phyloP scores from a whole-genome alignment of 2,888 invertebrate species.

The Troglohyphantes excavatus region DNA sequence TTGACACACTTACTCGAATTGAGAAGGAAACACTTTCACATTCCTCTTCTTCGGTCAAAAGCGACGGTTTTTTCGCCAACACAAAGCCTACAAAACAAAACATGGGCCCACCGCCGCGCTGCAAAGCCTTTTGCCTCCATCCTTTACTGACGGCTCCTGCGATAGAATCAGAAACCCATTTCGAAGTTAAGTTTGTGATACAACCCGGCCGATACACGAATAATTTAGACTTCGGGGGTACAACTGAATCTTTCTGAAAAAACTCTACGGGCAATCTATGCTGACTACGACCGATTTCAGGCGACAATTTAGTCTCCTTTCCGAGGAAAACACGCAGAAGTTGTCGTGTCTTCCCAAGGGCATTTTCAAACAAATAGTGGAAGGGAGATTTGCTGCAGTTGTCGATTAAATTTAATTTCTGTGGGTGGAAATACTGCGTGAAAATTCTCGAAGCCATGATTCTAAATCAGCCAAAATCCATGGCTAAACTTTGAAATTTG shows the following conservation, averaged over 20 bases:
- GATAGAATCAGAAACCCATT: conserved; percentile 62
- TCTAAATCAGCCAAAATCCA: conserved; percentile 57
- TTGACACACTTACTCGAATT: conserved; percentile 85
- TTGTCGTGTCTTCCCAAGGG: conserved; percentile 66
- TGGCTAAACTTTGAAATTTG: not conserved
- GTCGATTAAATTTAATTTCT: conserved; percentile 37
- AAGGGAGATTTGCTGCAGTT: conserved; percentile 39
- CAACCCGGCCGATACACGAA: conserved; percentile 54
- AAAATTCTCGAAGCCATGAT: conserved; percentile 33
- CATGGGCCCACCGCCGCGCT: conserved; percentile 62
- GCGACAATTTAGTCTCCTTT: conserved; percentile 44
- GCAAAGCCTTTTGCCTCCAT: conserved; percentile 22
- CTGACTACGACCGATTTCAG: conserved; percentile 43
- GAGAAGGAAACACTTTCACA: conserved; percentile 90
- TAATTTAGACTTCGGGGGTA: conserved; percentile 37
- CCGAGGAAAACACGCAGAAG: conserved; percentile 53
- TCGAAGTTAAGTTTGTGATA: conserved; percentile 65
- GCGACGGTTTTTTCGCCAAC: conserved; percentile 81
- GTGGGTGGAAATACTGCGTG: conserved; percentile 12
- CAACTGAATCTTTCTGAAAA: not conserved
- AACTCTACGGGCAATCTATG: conserved; percentile 65
- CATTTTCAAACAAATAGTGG: conserved; percentile 56
- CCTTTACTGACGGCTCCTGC: conserved; percentile 49
- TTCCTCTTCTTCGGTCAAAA: conserved; percentile 89
- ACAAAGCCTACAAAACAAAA: conserved; percentile 73